These are phyloP conservation scores for Solea senegalensis DNA, from an alignment of 2,113 vertebrate genomes.

Conservation along the genomic window DNA sequence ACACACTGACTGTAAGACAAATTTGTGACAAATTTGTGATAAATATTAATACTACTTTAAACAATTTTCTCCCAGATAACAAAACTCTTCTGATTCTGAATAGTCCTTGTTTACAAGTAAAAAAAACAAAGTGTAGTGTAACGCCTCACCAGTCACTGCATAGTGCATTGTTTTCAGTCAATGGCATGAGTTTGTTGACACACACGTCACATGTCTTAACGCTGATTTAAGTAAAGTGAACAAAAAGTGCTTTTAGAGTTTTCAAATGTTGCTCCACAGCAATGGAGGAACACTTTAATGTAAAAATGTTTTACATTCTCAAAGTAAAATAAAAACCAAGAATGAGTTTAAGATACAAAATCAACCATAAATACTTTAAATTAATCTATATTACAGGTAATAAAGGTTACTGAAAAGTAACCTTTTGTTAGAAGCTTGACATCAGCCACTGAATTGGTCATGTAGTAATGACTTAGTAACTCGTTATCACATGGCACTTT, in stretches of 20 bases:
- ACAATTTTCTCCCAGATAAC: no score
- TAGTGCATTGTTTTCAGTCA: not conserved
- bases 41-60: no score
- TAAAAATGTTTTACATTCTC: constrained; percentile 11
- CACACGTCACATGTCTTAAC: not conserved
- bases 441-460: no score
- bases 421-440: constrained; percentile 1
- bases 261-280: constrained; percentile 5
- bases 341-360: constrained; percentile 35
- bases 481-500: no score
- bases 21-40: constrained; percentile 3
- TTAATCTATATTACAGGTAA: constrained; percentile 11
- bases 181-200: constrained; percentile 19
- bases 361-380: constrained; percentile 42
- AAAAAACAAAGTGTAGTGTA: constrained; percentile 44
- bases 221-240: not conserved
- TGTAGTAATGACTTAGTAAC: no score
- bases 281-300: constrained; percentile 25
- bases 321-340: constrained; percentile 24
- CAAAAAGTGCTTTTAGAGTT: constrained; percentile 5
- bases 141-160: constrained; percentile 20
- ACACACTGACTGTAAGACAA: not conserved
- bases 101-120: constrained; percentile 50
- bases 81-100: no score
- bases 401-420: constrained; percentile 35